Base-by-base conservation (phyloP, 1,140 invertebrate species). In the Pseudachorutes palmiensis region DNA sequence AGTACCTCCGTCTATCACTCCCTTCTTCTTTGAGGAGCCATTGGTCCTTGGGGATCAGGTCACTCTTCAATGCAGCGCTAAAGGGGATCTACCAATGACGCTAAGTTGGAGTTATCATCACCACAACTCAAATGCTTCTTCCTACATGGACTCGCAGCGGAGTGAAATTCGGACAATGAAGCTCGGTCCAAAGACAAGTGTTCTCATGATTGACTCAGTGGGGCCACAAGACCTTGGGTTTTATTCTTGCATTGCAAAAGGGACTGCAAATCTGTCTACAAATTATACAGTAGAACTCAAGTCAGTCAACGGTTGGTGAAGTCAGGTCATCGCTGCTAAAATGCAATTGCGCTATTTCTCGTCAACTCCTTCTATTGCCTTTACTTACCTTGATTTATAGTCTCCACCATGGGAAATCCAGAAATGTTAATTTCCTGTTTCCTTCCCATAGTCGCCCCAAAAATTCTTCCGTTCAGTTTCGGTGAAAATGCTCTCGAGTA, bases 171-270 rank as follows among this genome's bases (percentile, higher is more conserved):
- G 51, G 24, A 55, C 51, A 55, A 76, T 77, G 70, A 77, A 79
- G 72, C 12, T 75, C 29, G 74, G 73, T 29, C 58, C 78, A 62
- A 80, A 79, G 75, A 81, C 85, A 36, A 89, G 86, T 71, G 83
- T 88, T 57, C 79, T 92, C 68, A 88, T 85, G 64, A 90, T 92
- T 73, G 86, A 88, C 73, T 85, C 85, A 68, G 87, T 88, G n/a
- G 82, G 83, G 64, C 9, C 29, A 12, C 61, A 72, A 2, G 5
- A 60, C 24, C 26, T 28, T 26, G 61, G 61, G 3, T 63, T 41
- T 12, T 63, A 63, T 32, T 41, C 61, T 5, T 63, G 61, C 36
- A 41, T 19, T 19, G 61, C 33, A 3, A 63, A 41, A 12, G 22
- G 22, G 12, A 2, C n/a, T 22, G 26, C 22, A 9, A 32, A 55